Base-by-base conservation (phyloP, 2,888 invertebrate genomes). In the Caenorhabditis afra region DNA sequence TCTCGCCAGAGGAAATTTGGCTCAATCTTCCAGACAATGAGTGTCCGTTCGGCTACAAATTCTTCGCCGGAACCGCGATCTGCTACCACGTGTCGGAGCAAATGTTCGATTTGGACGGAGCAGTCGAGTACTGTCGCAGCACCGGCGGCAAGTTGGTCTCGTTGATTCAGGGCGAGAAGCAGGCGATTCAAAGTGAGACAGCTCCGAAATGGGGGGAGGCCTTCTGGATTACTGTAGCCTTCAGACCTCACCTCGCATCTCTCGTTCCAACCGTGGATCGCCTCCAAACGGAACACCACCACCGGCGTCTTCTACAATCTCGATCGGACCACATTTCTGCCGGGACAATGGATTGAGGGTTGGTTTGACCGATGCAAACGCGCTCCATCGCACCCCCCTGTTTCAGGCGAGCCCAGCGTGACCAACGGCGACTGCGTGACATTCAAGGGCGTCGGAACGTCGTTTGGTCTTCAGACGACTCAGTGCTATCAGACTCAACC, bases 401-500 rank as follows among this genome's bases (percentile, higher is more conserved):
- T 50, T 66, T 16, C 49, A 62, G 76, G 64, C 4, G 68, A 76
- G 44, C 76, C 76, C n/a, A 68, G 12, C 0, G 14, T 20, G 3
- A n/a, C 57, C 14, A 68, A 67, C 20, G 67, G 76, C 14, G 57
- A 61, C 20, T 67, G 68, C 44, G 62, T 68, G 8, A 68, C 75
- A 7, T 67, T 61, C 39, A 39, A 55, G 22, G 65, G 68, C 18
- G 47, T 52, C 12, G 53, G 41, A 0, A 5, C 49, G 11, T 53
- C 11, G 4, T 3, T 64, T 10, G 76, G 76, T 3, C 49, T 68
- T 10, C 61, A 58, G 52, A 44, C 62, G n/a, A 62, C 57, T 0
- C 76, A 61, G 35, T 76, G 76, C 23, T 76, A 76, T 57, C 37
- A 62, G 10, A 35, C 52, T 23, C 76, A 76, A 10, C 58, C 39